Percentiles rank a stretch among this genome's conserved stretches.
Conservation (phyloP, 2,113 vertebrate species). For the Gnathonemus longibarbis region DNA sequence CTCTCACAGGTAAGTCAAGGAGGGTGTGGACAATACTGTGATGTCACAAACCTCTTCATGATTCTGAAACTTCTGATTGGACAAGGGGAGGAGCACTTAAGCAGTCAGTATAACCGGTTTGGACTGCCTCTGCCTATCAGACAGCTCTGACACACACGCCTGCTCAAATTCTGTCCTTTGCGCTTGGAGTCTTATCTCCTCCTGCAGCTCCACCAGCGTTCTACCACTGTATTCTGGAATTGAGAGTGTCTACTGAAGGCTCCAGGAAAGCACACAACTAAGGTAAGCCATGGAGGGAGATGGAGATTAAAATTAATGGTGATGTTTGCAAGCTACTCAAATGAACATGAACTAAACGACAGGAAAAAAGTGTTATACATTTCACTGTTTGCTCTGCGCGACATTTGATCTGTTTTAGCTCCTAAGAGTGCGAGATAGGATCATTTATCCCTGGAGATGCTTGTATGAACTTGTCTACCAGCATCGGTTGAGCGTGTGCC, state of each 20-base stretch:
- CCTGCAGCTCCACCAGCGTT: background rate
- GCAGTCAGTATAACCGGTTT: background rate
- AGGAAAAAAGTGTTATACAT: background rate
- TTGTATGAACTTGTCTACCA: background rate
- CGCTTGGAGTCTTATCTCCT: background rate
- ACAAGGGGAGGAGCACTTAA: background rate
- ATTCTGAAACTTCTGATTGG: background rate
- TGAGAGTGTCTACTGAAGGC: background rate
- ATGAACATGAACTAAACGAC: background rate
- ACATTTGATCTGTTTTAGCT: background rate
- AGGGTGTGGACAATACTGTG: background rate
- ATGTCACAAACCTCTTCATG: background rate
- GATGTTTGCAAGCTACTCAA: background rate
- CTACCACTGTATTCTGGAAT: background rate
- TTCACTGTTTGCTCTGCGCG: background rate
- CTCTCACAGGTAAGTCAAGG: background rate
- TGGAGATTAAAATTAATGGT: background rate
- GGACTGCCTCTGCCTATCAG: background rate
- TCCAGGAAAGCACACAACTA: background rate
- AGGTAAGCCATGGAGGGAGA: background rate
- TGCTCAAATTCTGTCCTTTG: background rate
- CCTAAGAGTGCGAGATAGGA: background rate
- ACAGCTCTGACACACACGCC: background rate
- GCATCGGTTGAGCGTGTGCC: background rate
- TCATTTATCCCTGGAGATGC: background rate